These are phyloP conservation scores for Ophion ellenae DNA, from an alignment of 2,888 invertebrate species.

Conservation along the genomic window DNA sequence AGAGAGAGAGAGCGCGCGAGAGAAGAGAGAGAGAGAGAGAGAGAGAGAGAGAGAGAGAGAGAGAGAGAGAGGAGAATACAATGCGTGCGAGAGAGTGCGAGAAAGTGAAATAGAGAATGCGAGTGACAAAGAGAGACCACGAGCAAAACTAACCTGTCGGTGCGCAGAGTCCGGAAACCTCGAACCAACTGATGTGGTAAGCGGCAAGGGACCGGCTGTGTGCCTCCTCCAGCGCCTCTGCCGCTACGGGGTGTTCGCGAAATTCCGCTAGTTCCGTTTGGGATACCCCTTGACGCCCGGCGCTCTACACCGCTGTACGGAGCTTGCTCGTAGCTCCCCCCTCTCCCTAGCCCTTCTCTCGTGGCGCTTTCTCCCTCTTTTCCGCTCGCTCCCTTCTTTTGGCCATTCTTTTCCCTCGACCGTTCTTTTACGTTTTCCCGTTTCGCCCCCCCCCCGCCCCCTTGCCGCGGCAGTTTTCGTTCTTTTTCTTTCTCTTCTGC, in stretches of 20 bases:
- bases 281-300: neutral
- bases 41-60: slow-evolving; percentile 2
- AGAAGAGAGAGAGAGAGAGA: slow-evolving; percentile 20
- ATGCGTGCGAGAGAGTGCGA: slow-evolving; percentile 5
- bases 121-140: slow-evolving; percentile 7
- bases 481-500: no score
- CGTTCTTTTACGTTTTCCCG: no score
- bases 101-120: slow-evolving; percentile 22
- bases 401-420: no score
- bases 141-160: slow-evolving; percentile 75
- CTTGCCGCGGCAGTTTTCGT: slow-evolving; percentile 22
- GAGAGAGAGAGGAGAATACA: slow-evolving; percentile 10
- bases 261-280: slow-evolving; percentile 68
- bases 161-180: slow-evolving; percentile 82
- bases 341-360: no score
- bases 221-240: slow-evolving; percentile 72
- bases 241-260: slow-evolving; percentile 68
- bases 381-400: no score
- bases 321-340: slow-evolving; percentile 45
- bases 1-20: slow-evolving; percentile 1
- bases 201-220: slow-evolving; percentile 62
- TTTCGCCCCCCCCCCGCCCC: slow-evolving; percentile 1
- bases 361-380: no score
- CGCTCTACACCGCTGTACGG: neutral
- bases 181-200: slow-evolving; percentile 79